Evolutionary conservation across 2,888 invertebrate genomes (phyloP).

Genomic region (Scaptodrosophila latifasciaeformis): DNA sequence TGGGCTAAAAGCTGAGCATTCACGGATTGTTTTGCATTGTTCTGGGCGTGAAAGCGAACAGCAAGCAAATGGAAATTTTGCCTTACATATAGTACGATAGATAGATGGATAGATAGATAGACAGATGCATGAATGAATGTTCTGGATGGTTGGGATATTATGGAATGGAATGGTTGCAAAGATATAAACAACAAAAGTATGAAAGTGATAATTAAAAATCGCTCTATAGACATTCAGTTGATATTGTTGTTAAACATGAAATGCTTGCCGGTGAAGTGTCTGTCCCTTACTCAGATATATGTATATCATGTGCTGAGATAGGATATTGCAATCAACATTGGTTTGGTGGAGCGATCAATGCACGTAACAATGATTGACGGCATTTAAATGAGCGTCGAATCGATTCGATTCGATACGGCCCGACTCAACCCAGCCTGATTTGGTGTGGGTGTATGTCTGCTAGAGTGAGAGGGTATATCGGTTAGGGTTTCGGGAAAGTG

Average conservation of each 20-base stretch:
- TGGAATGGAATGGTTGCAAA: no score
- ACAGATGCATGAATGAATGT: slow-evolving; percentile 3
- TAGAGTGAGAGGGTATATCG: neutral
- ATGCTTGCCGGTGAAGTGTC: neutral
- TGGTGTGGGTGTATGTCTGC: no score
- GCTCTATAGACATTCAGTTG: slow-evolving; percentile 40
- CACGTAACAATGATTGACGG: slow-evolving; percentile 65
- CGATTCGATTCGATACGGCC: no score
- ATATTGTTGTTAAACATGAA: slow-evolving; percentile 20
- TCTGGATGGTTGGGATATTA: slow-evolving; percentile 14
- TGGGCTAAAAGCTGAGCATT: slow-evolving; percentile 57
- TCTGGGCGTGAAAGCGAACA: slow-evolving; percentile 50
- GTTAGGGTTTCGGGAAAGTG: neutral
- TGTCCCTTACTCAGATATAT: neutral
- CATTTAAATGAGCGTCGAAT: slow-evolving; percentile 39
- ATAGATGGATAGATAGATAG: neutral
- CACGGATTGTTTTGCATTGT: slow-evolving; percentile 49
- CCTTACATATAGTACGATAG: slow-evolving; percentile 22
- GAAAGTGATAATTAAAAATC: slow-evolving; percentile 67
- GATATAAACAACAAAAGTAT: slow-evolving; percentile 38
- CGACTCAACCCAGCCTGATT: no score
- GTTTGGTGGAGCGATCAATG: slow-evolving; percentile 58
- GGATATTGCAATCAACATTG: slow-evolving; percentile 56
- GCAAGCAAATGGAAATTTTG: slow-evolving; percentile 38
- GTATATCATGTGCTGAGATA: slow-evolving; percentile 27